Percentiles rank a stretch among this genome's conserved stretches.
phyloP scores from a whole-genome alignment of 23 tunicate genomes.

The Styela plicata region DNA sequence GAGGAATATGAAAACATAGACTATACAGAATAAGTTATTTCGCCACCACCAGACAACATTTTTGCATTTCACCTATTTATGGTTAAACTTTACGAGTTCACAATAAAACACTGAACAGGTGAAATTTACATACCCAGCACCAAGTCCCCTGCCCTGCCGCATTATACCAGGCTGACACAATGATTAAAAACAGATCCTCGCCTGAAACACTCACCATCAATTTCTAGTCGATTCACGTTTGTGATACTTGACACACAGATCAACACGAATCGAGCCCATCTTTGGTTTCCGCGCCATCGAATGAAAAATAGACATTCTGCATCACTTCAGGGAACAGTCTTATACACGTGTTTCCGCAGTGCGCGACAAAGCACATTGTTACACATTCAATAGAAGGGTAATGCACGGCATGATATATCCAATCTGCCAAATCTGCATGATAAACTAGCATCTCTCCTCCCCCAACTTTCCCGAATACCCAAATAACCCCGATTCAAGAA shows the following conservation, averaged over 20 bases:
- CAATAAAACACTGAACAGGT: no score
- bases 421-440: not conserved
- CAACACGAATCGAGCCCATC: constrained; percentile 6
- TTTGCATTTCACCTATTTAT: no score
- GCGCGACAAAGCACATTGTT: not conserved
- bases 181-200: not conserved
- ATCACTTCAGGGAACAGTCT: not conserved
- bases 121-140: no score
- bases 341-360: not conserved
- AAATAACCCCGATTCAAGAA: no score
- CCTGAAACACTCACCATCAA: constrained; percentile 13
- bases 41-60: no score
- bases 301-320: constrained; percentile 1
- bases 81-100: no score
- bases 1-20: no score
- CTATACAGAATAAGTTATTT: no score
- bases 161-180: no score
- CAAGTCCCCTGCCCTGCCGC: no score
- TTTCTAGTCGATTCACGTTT: not conserved
- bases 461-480: no score
- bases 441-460: no score
- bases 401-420: not conserved
- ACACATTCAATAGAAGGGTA: not conserved
- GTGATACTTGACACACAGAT: constrained; percentile 2
- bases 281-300: not conserved